Base-by-base conservation (phyloP, 2,888 invertebrate genomes). In the Eurois occulta region DNA sequence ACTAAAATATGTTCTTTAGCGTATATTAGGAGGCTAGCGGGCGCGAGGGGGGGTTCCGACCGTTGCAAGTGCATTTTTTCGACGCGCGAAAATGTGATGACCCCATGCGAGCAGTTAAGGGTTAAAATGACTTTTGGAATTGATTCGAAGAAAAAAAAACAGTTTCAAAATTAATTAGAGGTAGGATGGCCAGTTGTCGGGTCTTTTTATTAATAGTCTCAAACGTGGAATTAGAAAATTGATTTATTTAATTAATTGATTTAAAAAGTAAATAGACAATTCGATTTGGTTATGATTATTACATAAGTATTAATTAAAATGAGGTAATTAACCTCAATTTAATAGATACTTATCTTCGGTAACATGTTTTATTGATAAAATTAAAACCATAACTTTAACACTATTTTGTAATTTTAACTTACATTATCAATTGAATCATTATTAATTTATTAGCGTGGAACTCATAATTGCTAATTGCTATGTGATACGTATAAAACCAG, bases 41-140 rank as follows among this genome's bases (percentile, higher is more conserved):
- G n/a, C n/a, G n/a, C n/a, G n/a, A n/a, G n/a, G n/a, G n/a, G n/a
- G n/a, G n/a, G n/a, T n/a, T n/a, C n/a, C n/a, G n/a, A n/a, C n/a
- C n/a, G n/a, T n/a, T n/a, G n/a, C n/a, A n/a, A n/a, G n/a, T n/a
- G n/a, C n/a, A n/a, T n/a, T n/a, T n/a, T n/a, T n/a, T n/a, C n/a
- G n/a, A n/a, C n/a, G n/a, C n/a, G n/a, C n/a, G n/a, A n/a, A n/a
- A n/a, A n/a, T n/a, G n/a, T n/a, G n/a, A n/a, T n/a, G n/a, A n/a
- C n/a, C n/a, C n/a, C n/a, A n/a, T n/a, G n/a, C n/a, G n/a, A n/a
- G n/a, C n/a, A n/a, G n/a, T n/a, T n/a, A n/a, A n/a, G n/a, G n/a
- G n/a, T 77, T 60, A 55, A 87, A 88, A 86, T 86, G 84, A 86
- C 89, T 90, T 81, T 89, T 87, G 52, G 85, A 83, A 87, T 66